These are phyloP conservation scores for Hipparchia sbordonii DNA, from an alignment of 2,888 invertebrate species.

Conservation along the genomic window DNA sequence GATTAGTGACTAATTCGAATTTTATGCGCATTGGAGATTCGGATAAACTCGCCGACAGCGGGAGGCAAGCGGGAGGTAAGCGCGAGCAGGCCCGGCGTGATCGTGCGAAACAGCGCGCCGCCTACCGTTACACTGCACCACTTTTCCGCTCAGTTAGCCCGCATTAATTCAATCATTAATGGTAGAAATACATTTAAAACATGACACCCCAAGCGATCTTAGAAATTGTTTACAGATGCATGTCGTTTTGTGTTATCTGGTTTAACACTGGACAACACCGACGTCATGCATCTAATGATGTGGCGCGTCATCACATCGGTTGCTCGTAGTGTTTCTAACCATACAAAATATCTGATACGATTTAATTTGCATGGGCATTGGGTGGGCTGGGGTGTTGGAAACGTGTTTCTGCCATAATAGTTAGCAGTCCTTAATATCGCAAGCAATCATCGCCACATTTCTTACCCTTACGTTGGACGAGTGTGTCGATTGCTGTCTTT, in stretches of 20 bases:
- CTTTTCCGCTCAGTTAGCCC: slow-evolving; percentile 63
- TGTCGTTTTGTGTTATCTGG: background rate
- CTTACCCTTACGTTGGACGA: slow-evolving; percentile 16
- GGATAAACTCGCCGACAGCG: slow-evolving; percentile 48
- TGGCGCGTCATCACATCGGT: background rate
- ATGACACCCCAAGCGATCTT: too few species aligned
- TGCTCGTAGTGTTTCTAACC: too few species aligned
- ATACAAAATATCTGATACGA: too few species aligned
- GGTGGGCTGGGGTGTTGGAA: background rate
- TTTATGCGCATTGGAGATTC: slow-evolving; percentile 58
- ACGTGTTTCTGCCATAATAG: background rate
- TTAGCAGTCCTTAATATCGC: slow-evolving; percentile 29
- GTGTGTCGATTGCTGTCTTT: slow-evolving; percentile 36
- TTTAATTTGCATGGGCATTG: too few species aligned
- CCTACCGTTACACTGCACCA: slow-evolving; percentile 72
- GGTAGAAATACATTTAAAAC: background rate
- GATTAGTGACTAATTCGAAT: slow-evolving; percentile 59
- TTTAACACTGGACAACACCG: background rate
- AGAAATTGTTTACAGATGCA: background rate
- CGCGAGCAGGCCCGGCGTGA: slow-evolving; percentile 42
- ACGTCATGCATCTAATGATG: background rate
- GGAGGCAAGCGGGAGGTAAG: slow-evolving; percentile 43
- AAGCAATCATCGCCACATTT: slow-evolving; percentile 35
- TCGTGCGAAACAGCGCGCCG: slow-evolving; percentile 64
- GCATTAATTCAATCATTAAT: slow-evolving; percentile 29